Evolutionary conservation across 92 coral and sea anemone genomes (phyloP).

Genomic region (Metridium senile): DNA sequence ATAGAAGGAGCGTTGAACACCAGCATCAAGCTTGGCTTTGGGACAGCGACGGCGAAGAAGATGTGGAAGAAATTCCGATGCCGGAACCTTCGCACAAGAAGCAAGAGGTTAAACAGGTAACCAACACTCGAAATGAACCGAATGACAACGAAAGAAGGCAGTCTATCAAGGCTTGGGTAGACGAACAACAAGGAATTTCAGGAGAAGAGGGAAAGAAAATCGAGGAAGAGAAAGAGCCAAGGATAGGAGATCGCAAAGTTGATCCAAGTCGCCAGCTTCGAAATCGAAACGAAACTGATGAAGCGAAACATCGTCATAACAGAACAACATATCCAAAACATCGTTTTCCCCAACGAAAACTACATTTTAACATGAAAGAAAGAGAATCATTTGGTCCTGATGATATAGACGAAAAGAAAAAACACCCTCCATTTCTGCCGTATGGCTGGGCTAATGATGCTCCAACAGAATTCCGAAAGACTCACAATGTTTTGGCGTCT

Average conservation of each 20-base stretch:
- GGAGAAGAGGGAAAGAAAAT: conserved; percentile 6
- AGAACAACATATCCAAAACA: conserved; percentile 12
- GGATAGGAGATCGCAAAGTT: background rate
- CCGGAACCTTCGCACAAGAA: conserved; percentile 26
- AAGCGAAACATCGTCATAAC: background rate
- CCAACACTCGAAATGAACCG: conserved; percentile 7
- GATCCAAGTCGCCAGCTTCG: background rate
- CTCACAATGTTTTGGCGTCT: conserved; percentile 89
- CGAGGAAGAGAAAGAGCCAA: background rate
- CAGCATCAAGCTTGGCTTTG: conserved; percentile 91
- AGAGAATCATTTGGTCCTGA: conserved; percentile 27
- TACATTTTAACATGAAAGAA: background rate
- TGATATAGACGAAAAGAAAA: conserved; percentile 23
- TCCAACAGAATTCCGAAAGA: conserved; percentile 82
- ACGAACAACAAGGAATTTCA: conserved; percentile 13
- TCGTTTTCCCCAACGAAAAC: conserved; percentile 23
- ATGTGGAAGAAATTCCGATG: conserved; percentile 60
- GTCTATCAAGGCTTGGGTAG: conserved; percentile 61
- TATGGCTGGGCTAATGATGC: conserved; percentile 99
- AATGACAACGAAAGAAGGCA: conserved; percentile 23
- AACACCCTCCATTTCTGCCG: conserved; percentile 77
- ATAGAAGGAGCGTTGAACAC: conserved; percentile 93
- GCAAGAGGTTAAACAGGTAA: conserved; percentile 29
- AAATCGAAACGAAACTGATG: conserved; percentile 12
- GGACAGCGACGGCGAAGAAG: conserved; percentile 82